Base-by-base conservation (phyloP, 2,888 invertebrate species). In the Idaea biselata region DNA sequence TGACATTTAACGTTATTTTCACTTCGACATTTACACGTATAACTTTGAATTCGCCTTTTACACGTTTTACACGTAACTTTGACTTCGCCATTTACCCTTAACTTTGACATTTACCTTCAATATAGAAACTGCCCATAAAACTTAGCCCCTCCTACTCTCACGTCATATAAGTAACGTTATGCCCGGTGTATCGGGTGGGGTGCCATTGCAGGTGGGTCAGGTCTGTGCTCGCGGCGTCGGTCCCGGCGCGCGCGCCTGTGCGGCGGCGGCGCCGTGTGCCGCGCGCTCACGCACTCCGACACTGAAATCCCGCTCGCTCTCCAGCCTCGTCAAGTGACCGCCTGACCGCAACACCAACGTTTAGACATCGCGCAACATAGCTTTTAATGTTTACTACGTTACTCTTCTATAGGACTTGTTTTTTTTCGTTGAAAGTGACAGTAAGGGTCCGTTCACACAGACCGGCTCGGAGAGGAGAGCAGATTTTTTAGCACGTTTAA, bases 261-360 rank as follows among this genome's bases (percentile, higher is more conserved):
- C 87, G 79, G 82, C 77, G 79, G 83, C 79, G 84, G 86, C 81
- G 77, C 85, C 87, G 71, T 83, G 79, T 88, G 89, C 78, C 89
- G 91, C 77, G 71, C 84, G 71, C 82, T 86, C 89, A 68, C 89
- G 72, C 91, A 86, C 90, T 83, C 90, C 88, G 92, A 91, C 90
- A 82, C 89, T 89, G 92, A 93, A 80, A 76, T 89, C 90, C 86
- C 93, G 92, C 83, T 93, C 93, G 81, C 93, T 92, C 81, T 92
- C 93, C 92, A 92, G 91, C 81, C 93, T 92, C 90, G 92, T 90
- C 80, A 91, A 89, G 90, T 92, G 86, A 91, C 89, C 80, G 91
- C 89, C 77, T 90, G 90, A 90, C 87, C 76, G 71, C 61, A 63
- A 71, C 71, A 65, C 61, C 60, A 63, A 62, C 68, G 69, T 61